Evolutionary conservation across 2,888 invertebrate genomes (phyloP).

Genomic region (Coleophora deauratella): DNA sequence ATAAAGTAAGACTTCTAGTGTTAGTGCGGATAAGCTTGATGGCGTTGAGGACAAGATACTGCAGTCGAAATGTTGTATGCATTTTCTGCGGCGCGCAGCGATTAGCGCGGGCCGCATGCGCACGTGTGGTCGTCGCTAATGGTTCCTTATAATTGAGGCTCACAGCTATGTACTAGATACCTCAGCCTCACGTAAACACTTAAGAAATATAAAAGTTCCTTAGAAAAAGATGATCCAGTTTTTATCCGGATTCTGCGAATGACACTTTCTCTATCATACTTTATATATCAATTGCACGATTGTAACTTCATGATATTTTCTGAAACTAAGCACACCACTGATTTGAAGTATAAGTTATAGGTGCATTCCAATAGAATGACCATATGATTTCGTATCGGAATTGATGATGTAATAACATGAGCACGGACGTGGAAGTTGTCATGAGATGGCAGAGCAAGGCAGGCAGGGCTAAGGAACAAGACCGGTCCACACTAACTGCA

Average conservation of each 20-base stretch:
- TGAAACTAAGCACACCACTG: too few species aligned
- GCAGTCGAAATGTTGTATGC: slow-evolving; percentile 25
- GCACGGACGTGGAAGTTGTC: slow-evolving; percentile 12
- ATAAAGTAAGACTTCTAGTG: slow-evolving; percentile 1
- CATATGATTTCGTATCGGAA: slow-evolving; percentile 7
- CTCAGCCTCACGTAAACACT: not conserved
- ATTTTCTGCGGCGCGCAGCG: slow-evolving; percentile 23
- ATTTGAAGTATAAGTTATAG: too few species aligned
- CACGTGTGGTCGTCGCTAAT: slow-evolving; percentile 26
- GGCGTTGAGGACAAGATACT: slow-evolving; percentile 6
- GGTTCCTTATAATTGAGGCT: slow-evolving; percentile 21
- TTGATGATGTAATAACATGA: slow-evolving; percentile 6
- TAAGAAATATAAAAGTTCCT: too few species aligned
- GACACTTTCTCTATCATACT: too few species aligned
- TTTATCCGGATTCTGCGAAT: too few species aligned
- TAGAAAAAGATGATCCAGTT: too few species aligned
- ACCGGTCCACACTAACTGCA: slow-evolving; percentile 19
- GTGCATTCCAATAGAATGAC: too few species aligned
- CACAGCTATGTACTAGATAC: slow-evolving; percentile 12
- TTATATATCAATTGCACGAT: too few species aligned
- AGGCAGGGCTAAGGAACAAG: slow-evolving; percentile 16
- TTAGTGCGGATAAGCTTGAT: slow-evolving; percentile 5
- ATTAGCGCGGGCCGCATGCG: slow-evolving; percentile 27
- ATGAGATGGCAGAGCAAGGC: slow-evolving; percentile 6
- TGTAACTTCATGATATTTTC: too few species aligned